Evolutionary conservation across 2,888 invertebrate genomes (phyloP), one percentile per base, ranked within the genome.

Genomic region (Eupelmus urozonus): DNA sequence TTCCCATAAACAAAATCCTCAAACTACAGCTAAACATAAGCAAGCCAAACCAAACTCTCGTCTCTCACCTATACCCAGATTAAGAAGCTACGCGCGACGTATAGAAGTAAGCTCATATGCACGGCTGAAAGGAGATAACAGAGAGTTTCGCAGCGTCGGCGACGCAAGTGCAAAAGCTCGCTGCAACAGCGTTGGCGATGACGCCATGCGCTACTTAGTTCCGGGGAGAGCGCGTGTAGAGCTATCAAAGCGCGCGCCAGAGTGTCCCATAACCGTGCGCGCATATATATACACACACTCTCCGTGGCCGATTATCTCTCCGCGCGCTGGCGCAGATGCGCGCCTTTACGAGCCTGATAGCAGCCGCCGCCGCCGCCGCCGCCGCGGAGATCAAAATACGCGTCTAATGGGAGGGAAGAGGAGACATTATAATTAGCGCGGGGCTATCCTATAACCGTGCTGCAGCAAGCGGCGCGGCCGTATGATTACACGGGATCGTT

Each of bases 351-450:
- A 5, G 34, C 34, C 73, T 16, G 45, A 57, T 65, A 55, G 65
- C 65, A 34, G 20, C 27, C 13, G 27, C n/a, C n/a, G n/a, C n/a
- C n/a, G n/a, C n/a, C n/a, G n/a, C n/a, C n/a, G n/a, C n/a, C n/a
- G 25, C 42, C 13, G 25, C 51, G 27, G 69, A 76, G 70, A 79
- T 75, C 66, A 66, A 71, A 79, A 79, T 79, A 75, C 66, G 53
- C 70, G 18, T 60, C 66, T 75, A 75, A 79, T 60, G 71, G 65
- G 53, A 71, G n/a, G n/a, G 75, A 71, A 53, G 34, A 60, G 70
- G 75, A 71, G 66, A 75, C 71, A 71, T 79, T 75, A 60, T 75
- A 71, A 79, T 79, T 79, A 79, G 75, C 75, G 40, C 53, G 23
- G 45, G 27, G 49, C 62, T 62, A 53, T 78, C 59, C 72, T 45